These are phyloP conservation scores for Sphenopsis melanotis DNA, from an alignment of 2,797 vertebrate genomes.

Conservation along the genomic window DNA sequence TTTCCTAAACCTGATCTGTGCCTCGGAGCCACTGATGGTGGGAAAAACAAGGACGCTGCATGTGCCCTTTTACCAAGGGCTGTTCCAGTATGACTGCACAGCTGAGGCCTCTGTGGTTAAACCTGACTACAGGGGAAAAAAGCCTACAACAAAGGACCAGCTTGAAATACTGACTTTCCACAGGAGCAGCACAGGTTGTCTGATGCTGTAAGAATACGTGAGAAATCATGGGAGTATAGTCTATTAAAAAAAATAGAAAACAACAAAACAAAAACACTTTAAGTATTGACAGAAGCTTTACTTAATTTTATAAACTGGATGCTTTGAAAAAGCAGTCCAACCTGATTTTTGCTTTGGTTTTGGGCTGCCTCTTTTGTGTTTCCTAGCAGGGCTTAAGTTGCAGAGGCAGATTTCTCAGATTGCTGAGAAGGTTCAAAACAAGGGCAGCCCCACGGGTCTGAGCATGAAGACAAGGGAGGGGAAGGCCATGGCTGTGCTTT, in stretches of 20 bases:
- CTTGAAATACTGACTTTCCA: neutral
- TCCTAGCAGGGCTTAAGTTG: neutral
- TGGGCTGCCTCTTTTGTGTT: neutral
- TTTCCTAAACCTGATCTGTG: neutral
- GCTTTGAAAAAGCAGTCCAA: neutral
- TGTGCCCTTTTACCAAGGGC: neutral
- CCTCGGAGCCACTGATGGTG: neutral
- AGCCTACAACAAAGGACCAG: neutral
- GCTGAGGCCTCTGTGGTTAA: neutral
- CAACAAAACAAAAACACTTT: neutral
- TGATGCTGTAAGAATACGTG: neutral
- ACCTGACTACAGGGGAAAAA: neutral
- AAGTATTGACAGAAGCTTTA: neutral
- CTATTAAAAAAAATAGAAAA: neutral
- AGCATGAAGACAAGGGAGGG: neutral
- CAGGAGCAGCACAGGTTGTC: neutral
- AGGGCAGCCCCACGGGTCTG: neutral
- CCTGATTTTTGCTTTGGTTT: neutral
- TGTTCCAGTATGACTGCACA: neutral
- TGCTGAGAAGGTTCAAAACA: neutral
- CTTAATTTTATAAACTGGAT: neutral
- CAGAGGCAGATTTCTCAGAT: neutral
- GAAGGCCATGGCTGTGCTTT: neutral
- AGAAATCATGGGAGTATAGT: neutral
- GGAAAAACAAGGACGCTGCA: neutral